These are phyloP conservation scores for Rhagologus leucostigma DNA, from an alignment of 2,113 vertebrate species.

Conservation along the genomic window DNA sequence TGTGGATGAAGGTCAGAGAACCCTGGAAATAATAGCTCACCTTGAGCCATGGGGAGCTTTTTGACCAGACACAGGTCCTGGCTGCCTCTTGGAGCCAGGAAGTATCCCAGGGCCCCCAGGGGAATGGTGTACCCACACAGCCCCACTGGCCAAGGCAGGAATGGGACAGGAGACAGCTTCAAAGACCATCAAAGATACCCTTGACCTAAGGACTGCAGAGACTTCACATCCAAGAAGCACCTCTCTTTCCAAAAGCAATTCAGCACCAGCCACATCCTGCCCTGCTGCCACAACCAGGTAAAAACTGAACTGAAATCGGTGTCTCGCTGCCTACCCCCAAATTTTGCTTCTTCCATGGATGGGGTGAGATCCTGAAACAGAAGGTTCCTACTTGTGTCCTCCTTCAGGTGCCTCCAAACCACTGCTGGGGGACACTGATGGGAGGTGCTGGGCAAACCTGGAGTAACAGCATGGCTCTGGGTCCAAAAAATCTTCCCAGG, in stretches of 20 bases:
- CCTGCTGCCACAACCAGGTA: neutral
- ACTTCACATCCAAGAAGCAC: neutral
- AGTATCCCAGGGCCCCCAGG: neutral
- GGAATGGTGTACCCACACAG: accelerated
- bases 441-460: neutral
- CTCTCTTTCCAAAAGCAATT: neutral
- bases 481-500: neutral
- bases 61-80: neutral
- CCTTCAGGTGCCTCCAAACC: neutral
- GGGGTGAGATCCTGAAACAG: neutral
- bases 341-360: neutral
- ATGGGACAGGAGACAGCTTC: too few species aligned
- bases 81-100: accelerated
- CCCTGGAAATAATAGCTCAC: neutral
- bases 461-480: neutral
- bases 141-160: neutral
- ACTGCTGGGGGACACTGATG: accelerated
- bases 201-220: neutral
- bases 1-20: neutral
- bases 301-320: neutral
- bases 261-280: neutral
- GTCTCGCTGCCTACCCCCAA: accelerated
- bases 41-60: neutral
- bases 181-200: neutral
- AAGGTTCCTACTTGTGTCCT: neutral